Conservation (phyloP, 2,888 invertebrate genomes). For the Apoda limacodes region DNA sequence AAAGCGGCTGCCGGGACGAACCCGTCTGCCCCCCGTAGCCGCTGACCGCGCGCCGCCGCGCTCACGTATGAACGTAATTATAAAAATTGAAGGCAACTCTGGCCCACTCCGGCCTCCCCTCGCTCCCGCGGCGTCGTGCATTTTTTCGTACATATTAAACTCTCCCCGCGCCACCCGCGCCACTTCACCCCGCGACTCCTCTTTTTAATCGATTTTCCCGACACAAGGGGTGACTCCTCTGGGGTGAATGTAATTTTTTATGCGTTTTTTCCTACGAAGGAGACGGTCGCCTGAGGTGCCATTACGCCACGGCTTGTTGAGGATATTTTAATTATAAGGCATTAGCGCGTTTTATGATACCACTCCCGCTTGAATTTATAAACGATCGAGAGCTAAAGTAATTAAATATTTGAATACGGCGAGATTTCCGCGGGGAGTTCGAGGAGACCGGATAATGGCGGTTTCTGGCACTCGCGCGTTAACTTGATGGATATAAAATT, state of each 20-base stretch:
- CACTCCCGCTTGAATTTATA: slow-evolving; percentile 64
- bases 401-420: slow-evolving; percentile 70
- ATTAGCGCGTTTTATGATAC: slow-evolving; percentile 70
- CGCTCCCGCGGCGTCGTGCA: slow-evolving; percentile 63
- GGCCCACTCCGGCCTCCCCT: slow-evolving; percentile 54
- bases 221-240: slow-evolving; percentile 70
- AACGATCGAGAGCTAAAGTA: slow-evolving; percentile 66
- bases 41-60: slow-evolving; percentile 33
- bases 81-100: slow-evolving; percentile 66
- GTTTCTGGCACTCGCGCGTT: slow-evolving; percentile 43
- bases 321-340: slow-evolving; percentile 72
- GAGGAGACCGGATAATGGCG: slow-evolving; percentile 52
- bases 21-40: no score
- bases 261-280: slow-evolving; percentile 60
- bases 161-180: slow-evolving; percentile 45
- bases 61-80: slow-evolving; percentile 74
- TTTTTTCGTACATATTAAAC: slow-evolving; percentile 71
- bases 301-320: slow-evolving; percentile 71
- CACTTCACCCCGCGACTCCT: slow-evolving; percentile 59
- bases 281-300: slow-evolving; percentile 67
- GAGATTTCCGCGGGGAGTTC: slow-evolving; percentile 63
- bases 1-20: slow-evolving; percentile 26
- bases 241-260: slow-evolving; percentile 73
- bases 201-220: slow-evolving; percentile 70
- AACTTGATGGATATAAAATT: slow-evolving; percentile 66